Percentiles rank a stretch among this genome's conserved stretches.
phyloP scores from a whole-genome alignment of 2,888 invertebrate genomes.

The Drosophila neutralis region DNA sequence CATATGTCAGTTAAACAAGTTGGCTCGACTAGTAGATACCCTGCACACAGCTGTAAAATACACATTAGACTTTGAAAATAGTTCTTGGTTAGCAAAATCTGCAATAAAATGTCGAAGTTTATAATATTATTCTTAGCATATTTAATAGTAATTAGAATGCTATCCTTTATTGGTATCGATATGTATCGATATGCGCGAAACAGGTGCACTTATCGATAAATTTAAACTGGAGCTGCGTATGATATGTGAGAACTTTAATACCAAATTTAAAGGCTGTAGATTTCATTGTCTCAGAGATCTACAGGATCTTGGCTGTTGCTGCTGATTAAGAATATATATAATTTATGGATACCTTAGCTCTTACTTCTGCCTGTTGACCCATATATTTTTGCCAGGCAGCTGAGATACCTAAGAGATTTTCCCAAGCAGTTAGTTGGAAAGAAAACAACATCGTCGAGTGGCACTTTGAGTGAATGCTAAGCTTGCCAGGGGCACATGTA shows the following conservation, averaged over 20 bases:
- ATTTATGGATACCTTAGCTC: not conserved
- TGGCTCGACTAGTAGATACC: not conserved
- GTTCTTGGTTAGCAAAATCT: not conserved
- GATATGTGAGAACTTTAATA: accelerated
- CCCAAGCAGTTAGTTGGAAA: not conserved
- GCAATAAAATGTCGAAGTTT: not conserved
- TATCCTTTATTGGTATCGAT: not conserved
- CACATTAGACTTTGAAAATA: not conserved
- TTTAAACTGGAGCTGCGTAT: not conserved
- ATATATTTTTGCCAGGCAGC: not conserved
- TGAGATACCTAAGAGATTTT: not conserved
- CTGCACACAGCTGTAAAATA: not conserved
- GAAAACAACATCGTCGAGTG: not conserved
- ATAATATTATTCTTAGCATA: not conserved
- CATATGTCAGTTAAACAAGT: not conserved
- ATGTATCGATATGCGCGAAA: too few species aligned
- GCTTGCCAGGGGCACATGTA: not conserved
- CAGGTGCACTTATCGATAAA: not conserved
- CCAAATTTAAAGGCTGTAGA: not conserved
- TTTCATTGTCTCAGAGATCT: accelerated
- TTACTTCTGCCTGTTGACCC: not conserved
- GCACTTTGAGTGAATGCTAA: not conserved
- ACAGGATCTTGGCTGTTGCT: not conserved
- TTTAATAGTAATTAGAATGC: not conserved
- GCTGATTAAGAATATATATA: not conserved